Base-by-base conservation (phyloP, 2,797 vertebrate genomes). In the Cetoscarus ocellatus region DNA sequence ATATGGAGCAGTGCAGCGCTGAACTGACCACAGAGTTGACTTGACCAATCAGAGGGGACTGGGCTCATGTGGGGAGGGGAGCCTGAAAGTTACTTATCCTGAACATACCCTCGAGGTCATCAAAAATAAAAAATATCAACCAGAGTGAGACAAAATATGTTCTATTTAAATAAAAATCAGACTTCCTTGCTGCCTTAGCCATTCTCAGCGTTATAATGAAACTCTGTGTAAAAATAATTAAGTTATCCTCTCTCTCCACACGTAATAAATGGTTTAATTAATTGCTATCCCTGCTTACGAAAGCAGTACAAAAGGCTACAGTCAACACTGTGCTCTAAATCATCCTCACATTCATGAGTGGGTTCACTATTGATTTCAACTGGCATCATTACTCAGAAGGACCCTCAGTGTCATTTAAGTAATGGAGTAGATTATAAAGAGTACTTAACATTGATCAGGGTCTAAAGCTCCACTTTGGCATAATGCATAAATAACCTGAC, bases 371-470 rank as follows among this genome's bases (percentile, higher is more conserved):
- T 64, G 82, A 90, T 82, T 59, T 57, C 59, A 65, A 60, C 71
- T 76, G 66, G 40, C 44, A 66, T 62, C 64, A 75, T 83, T 79
- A 80, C 71, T 88, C 67, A 73, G 53, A 76, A 71, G 61, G 77
- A 67, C 69, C 84, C 19, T 1, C 67, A 3, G 57, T 84, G 73
- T 77, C 70, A 76, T 85, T 89, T 86, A 83, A 85, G 78, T 90
- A 88, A 87, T 81, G 77, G 74, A 70, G 73, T 45, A 82, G 74
- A 83, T 85, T 85, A 88, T 91, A 83, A 79, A 62, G 51, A 55
- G 82, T 82, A 84, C 75, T 86, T 84, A 82, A 77, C 83, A 89
- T 92, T 86, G 86, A 92, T 90, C 83, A 73, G 55, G 62, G 67
- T 72, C 57, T 68, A 63, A 58, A 65, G 43, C 54, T 65, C 45